phyloP scores from a whole-genome alignment of 1,140 invertebrate genomes.

The Bilobella aurantiaca region DNA sequence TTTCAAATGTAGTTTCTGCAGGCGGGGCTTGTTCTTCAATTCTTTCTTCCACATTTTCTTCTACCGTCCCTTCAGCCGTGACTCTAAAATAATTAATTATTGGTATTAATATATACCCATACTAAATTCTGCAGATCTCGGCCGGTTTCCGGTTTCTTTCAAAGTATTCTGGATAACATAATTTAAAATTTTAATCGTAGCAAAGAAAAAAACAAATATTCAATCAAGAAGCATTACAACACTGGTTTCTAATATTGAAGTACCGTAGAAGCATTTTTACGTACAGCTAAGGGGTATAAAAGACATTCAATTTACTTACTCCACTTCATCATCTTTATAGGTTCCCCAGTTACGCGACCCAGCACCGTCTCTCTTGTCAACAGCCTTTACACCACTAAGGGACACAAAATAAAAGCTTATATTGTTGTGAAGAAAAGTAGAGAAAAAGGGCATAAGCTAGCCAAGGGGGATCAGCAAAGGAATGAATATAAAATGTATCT shows the following conservation, averaged over 20 bases:
- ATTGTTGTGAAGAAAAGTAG: constrained; percentile 34
- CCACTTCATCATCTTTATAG: constrained; percentile 78
- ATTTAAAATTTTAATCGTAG: too few species aligned
- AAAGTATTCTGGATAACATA: too few species aligned
- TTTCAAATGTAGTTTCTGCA: constrained; percentile 21
- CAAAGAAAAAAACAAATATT: background rate
- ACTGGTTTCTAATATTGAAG: too few species aligned
- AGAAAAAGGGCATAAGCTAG: too few species aligned
- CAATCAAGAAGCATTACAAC: too few species aligned
- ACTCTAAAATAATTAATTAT: too few species aligned
- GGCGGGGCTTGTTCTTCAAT: constrained; percentile 15
- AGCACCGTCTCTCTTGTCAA: constrained; percentile 86
- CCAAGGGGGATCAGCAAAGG: too few species aligned
- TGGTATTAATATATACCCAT: too few species aligned
- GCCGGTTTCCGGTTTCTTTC: too few species aligned
- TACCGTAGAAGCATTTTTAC: too few species aligned
- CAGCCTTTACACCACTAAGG: constrained; percentile 77
- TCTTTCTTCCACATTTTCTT: constrained; percentile 7
- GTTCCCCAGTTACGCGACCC: constrained; percentile 93
- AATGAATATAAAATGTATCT: too few species aligned
- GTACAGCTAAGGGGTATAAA: background rate
- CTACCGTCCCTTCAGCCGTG: background rate
- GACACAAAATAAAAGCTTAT: constrained; percentile 36
- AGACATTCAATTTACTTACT: constrained; percentile 44
- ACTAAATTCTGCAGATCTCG: too few species aligned